Evolutionary conservation across 2,797 vertebrate genomes (phyloP), one percentile per base, ranked within the genome.

Genomic region (Aldrovandia affinis): DNA sequence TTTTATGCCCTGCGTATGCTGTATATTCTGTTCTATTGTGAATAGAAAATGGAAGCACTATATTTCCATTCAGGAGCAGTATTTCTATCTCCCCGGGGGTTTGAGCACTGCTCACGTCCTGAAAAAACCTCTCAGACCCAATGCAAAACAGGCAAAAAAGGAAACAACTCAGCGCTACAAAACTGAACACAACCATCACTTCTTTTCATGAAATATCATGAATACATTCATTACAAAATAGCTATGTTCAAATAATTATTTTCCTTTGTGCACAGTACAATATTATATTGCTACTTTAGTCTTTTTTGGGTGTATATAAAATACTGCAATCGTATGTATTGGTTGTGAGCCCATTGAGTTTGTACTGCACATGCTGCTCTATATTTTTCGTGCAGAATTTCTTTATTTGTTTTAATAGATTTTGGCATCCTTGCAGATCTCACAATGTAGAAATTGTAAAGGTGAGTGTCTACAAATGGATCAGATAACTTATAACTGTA

Each of bases 11-110:
- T 44, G 73, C 0, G 22, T 77, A 39, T 77, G 20, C 36, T 42
- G 14, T 75, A 22, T 39, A 77, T 4, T 3, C 39, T 44, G 73
- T 42, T 77, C 73, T 25, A n/a, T 42, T 20, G 6, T 77, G 39
- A 77, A 77, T n/a, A 77, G 73, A 77, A 77, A 77, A 77, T 77
- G 73, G 42, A 25, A 44, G 73, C 73, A 47, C 42, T 44, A 77
- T 47, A 77, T 77, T 77, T 77, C 42, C 39, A 77, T 25, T 18
- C 6, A 44, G 8, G 42, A 77, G 73, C 39, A 12, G 25, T 4
- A 44, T 77, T 77, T n/a, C 12, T 42, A n/a, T 42, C 25, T 77
- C 73, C 73, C 39, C 42, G 20, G 42, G 42, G 20, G 73, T 20
- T 18, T 47, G 39, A 4, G 6, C 73, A 44, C 47, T 42, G 6